Evolutionary conservation across 2,888 invertebrate genomes (phyloP), one percentile per base, ranked within the genome.

Genomic region (Tenthredo notha): DNA sequence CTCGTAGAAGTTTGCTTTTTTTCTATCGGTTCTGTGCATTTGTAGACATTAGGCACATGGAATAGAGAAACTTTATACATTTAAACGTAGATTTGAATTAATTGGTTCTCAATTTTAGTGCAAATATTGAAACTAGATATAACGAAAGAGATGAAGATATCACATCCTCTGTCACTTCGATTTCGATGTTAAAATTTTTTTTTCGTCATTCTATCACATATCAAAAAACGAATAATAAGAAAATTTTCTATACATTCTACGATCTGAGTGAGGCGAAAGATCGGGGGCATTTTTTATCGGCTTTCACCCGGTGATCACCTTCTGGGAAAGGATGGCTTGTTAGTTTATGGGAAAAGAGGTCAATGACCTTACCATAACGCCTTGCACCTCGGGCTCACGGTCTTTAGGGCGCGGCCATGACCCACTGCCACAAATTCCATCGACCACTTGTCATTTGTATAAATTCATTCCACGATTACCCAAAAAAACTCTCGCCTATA

Each of bases 301-400:
- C 91, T 91, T 91, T 91, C 91, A 89, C 90, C 88, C 86, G 86
- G 84, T 72, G 75, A 84, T 85, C 84, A 29, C 82, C 85, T 70
- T 75, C 77, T 83, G 84, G 77, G 54, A 54, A 67, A 65, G 25
- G 83, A 80, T 50, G 54, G 87, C 84, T 88, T 86, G 87, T 12
- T 86, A 89, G 87, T 89, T 88, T 87, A 86, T 90, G 89, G 88
- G 88, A 89, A 92, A 90, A 88, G 91, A 89, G 92, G 92, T 88
- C 92, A 89, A 89, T 89, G 91, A 92, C 92, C 92, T 90, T 33
- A 65, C 83, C 47, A 61, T 15, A 47, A 29, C 50, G 77, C 77
- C 77, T 47, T n/a, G 50, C 54, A 29, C 77, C 75, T 80, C 37
- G 12, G 80, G 80, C 77, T 61, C 61, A 70, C 25, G 67, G 29